These are phyloP conservation scores for Salarias fasciatus DNA, from an alignment of 2,797 vertebrate genomes.

Conservation along the genomic window DNA sequence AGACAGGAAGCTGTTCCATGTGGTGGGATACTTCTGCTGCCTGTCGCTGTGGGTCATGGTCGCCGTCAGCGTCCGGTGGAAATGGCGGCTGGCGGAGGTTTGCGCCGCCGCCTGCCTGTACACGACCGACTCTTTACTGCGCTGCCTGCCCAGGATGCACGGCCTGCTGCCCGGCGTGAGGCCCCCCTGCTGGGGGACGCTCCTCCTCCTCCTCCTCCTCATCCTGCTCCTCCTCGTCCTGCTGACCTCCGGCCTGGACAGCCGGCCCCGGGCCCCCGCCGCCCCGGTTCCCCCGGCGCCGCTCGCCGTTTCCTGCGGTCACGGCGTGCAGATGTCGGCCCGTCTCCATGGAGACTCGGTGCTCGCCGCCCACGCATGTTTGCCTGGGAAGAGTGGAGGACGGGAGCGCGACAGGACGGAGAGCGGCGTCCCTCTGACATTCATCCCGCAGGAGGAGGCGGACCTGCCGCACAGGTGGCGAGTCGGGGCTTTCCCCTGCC, in stretches of 20 bases:
- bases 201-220: constrained; percentile 63
- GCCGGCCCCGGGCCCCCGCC: background rate
- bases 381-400: constrained; percentile 38
- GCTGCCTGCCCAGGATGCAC: constrained; percentile 76
- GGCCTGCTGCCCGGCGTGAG: constrained; percentile 40
- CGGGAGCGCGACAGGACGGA: constrained; percentile 38
- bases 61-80: constrained; percentile 56
- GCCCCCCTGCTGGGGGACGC: constrained; percentile 53
- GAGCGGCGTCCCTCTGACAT: constrained; percentile 41
- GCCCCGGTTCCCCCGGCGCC: constrained; percentile 14
- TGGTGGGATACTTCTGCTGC: constrained; percentile 74
- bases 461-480: constrained; percentile 28
- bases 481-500: constrained; percentile 63
- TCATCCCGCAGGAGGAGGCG: constrained; percentile 17
- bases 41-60: constrained; percentile 71
- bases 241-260: constrained; percentile 24
- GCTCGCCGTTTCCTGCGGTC: constrained; percentile 40
- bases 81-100: constrained; percentile 59
- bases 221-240: constrained; percentile 59
- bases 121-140: constrained; percentile 60
- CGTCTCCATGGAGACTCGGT: constrained; percentile 55
- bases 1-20: constrained; percentile 12
- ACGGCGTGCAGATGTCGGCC: constrained; percentile 41
- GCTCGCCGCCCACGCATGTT: constrained; percentile 42
- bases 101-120: constrained; percentile 63